Base-by-base conservation (phyloP, 2,797 vertebrate species). In the Alectoris magna region DNA sequence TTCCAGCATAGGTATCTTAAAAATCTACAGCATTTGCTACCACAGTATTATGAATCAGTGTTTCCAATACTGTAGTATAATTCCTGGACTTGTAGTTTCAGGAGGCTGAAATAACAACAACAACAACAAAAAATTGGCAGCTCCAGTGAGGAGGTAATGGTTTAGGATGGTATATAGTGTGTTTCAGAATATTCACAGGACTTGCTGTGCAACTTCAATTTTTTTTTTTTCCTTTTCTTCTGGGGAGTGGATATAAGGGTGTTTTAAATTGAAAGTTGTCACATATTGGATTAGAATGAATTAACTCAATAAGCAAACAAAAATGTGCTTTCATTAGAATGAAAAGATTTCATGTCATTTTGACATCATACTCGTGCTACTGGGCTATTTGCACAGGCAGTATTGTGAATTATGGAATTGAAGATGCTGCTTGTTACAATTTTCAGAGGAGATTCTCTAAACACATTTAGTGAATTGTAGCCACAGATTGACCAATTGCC, bases 51-150 rank as follows among this genome's bases (percentile, higher is more conserved):
- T 39, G 75, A 77, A 62, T 86, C 55, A 63, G 6, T 69, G n/a
- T 76, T 94, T 83, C 71, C 3, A 0, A 70, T 59, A 59, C 10
- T 56, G 34, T 60, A 78, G 48, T 41, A 29, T 67, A 87, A 78
- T 82, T 86, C 60, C 64, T 88, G 46, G 43, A 63, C 64, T 88
- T 77, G 21, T 55, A 63, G 22, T 70, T 91, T 82, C 36, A 84
- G 70, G 62, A 84, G n/a, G 46, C 73, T 92, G 43, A 51, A 87
- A 88, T 66, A 92, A 94, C 69, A 85, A 94, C 69, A 85, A 86
- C 14, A 72, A 80, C 36, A 59, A 46, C 41, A 36, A 51, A 29
- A 49, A 49, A 5, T 56, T 92, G 82, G 76, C 87, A 87, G 62
- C 44, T 62, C 17, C 21, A 77, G 11, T 43, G 58, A 51, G 29